Conservation (phyloP, 2,113 vertebrate genomes). For the Nothoprocta pentlandii region DNA sequence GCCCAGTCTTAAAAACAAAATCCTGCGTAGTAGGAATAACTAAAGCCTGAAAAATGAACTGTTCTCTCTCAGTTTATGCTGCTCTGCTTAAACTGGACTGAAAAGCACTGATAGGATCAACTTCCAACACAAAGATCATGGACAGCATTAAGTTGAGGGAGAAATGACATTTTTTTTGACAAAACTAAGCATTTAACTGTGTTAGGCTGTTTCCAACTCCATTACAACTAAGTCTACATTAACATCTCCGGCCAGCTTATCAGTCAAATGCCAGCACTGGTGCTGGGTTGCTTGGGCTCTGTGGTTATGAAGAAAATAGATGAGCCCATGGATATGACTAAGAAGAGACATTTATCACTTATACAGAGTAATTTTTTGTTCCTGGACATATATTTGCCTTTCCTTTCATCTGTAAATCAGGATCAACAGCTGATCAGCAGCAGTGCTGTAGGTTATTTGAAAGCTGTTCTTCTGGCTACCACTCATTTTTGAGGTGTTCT, state of each 20-base stretch:
- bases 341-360: background rate
- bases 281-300: accelerated
- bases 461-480: background rate
- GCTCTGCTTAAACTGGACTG: background rate
- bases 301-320: background rate
- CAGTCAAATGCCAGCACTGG: background rate
- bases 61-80: background rate
- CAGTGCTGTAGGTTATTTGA: background rate
- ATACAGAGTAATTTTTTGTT: background rate
- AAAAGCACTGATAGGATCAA: background rate
- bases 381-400: background rate
- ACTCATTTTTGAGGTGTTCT: background rate
- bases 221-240: background rate
- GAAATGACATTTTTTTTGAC: background rate
- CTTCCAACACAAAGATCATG: background rate
- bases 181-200: background rate
- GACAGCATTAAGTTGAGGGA: background rate
- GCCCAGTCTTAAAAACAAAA: background rate
- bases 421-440: background rate
- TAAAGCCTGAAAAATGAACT: background rate
- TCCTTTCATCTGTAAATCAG: background rate
- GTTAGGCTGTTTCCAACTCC: background rate
- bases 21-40: background rate
- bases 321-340: background rate
- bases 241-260: background rate